Evolutionary conservation across 2,888 invertebrate genomes (phyloP).

Genomic region (Conops quadrifasciatus): DNA sequence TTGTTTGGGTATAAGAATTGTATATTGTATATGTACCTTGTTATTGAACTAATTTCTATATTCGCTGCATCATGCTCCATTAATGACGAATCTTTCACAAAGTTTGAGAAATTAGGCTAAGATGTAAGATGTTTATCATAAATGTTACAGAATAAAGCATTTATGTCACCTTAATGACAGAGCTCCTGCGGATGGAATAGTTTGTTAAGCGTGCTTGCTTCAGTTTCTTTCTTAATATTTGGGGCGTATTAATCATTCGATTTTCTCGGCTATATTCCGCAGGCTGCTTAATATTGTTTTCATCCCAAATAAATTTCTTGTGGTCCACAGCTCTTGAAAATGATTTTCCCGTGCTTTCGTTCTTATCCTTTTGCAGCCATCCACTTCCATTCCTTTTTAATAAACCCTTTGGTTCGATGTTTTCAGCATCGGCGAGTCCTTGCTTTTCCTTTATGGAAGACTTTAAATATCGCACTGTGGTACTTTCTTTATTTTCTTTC

Average conservation of each 20-base stretch:
- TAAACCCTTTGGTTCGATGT: background rate
- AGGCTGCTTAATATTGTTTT: slow-evolving; percentile 11
- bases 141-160: background rate
- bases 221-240: slow-evolving; percentile 46
- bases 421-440: background rate
- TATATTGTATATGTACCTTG: too few relatives aligned
- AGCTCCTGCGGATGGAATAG: slow-evolving; percentile 37
- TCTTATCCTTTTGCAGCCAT: slow-evolving; percentile 34
- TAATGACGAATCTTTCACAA: too few relatives aligned
- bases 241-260: slow-evolving; percentile 44
- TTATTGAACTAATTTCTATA: too few relatives aligned
- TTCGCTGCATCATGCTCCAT: too few relatives aligned
- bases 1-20: too few relatives aligned
- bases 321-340: background rate
- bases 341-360: background rate
- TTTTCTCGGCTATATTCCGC: slow-evolving; percentile 3
- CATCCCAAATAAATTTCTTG: background rate
- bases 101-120: too few relatives aligned
- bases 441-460: background rate
- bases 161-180: slow-evolving; percentile 34
- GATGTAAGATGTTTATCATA: background rate
- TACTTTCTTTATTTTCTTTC: slow-evolving; percentile 49
- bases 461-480: slow-evolving; percentile 40
- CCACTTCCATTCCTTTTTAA: slow-evolving; percentile 13
- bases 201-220: slow-evolving; percentile 53